A percentile compares a stretch with the other conserved stretches of the same genome.
Conservation (phyloP, 2,888 invertebrate species). For the Archips xylosteana region DNA sequence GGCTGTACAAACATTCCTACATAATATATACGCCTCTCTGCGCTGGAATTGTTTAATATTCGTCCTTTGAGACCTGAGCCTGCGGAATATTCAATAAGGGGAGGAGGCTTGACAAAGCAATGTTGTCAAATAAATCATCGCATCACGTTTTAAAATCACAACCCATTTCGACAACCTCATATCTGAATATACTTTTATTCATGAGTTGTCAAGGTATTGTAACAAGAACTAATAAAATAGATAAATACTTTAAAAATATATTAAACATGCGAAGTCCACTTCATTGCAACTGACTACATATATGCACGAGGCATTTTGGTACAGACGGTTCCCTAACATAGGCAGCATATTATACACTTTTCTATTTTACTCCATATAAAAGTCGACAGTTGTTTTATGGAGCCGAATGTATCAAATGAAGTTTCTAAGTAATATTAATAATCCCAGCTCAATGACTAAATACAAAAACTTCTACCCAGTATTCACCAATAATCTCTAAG, state of each 20-base stretch:
- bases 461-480: neutral
- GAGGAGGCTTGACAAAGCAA: slow-evolving; percentile 1
- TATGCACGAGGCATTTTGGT: too few relatives aligned
- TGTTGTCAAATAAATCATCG: neutral
- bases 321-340: too few relatives aligned
- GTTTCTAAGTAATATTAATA: neutral
- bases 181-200: neutral
- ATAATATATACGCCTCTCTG: slow-evolving; percentile 55
- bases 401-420: neutral
- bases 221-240: too few relatives aligned
- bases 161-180: neutral
- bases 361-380: too few relatives aligned
- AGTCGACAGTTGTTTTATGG: neutral
- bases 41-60: slow-evolving; percentile 52
- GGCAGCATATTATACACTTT: too few relatives aligned
- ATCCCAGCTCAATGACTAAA: neutral
- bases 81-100: slow-evolving; percentile 36
- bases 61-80: slow-evolving; percentile 43
- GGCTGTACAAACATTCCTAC: slow-evolving; percentile 65
- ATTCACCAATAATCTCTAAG: slow-evolving; percentile 1
- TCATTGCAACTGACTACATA: too few relatives aligned
- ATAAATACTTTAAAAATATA: too few relatives aligned
- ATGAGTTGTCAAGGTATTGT: too few relatives aligned
- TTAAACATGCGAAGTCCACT: too few relatives aligned
- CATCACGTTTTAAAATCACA: neutral